A percentile compares a stretch with the other conserved stretches of the same genome.
Conservation (phyloP, 2,113 vertebrate genomes). For the Heliornis fulica region DNA sequence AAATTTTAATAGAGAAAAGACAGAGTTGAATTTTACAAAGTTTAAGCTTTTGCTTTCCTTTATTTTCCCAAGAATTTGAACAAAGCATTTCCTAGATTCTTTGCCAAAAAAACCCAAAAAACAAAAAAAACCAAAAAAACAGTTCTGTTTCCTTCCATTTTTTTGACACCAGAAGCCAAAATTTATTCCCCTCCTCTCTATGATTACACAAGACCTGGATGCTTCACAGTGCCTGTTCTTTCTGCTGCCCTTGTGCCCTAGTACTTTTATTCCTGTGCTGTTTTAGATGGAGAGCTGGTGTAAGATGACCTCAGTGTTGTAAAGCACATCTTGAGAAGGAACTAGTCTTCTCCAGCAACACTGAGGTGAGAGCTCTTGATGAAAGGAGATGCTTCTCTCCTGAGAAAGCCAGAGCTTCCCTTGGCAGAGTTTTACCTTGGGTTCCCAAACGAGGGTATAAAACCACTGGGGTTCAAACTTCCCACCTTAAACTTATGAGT, state of each 20-base stretch:
- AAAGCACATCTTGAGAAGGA: neutral
- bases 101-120: neutral
- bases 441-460: fast-evolving
- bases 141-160: neutral
- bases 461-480: neutral
- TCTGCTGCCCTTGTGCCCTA: neutral
- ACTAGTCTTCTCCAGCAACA: neutral
- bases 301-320: neutral
- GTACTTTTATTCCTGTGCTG: neutral
- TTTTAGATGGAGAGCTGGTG: neutral
- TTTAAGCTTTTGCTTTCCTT: neutral
- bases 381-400: neutral
- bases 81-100: neutral
- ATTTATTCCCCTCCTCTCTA: neutral
- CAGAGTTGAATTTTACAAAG: neutral
- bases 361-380: neutral
- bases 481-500: neutral
- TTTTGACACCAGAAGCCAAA: neutral
- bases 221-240: neutral
- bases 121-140: too few relatives aligned
- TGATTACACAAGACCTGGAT: neutral
- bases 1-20: neutral
- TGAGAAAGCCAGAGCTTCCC: neutral
- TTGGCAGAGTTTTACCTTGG: neutral
- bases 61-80: neutral